phyloP scores from a whole-genome alignment of 2,797 vertebrate species.

The Orestias chungarensis region DNA sequence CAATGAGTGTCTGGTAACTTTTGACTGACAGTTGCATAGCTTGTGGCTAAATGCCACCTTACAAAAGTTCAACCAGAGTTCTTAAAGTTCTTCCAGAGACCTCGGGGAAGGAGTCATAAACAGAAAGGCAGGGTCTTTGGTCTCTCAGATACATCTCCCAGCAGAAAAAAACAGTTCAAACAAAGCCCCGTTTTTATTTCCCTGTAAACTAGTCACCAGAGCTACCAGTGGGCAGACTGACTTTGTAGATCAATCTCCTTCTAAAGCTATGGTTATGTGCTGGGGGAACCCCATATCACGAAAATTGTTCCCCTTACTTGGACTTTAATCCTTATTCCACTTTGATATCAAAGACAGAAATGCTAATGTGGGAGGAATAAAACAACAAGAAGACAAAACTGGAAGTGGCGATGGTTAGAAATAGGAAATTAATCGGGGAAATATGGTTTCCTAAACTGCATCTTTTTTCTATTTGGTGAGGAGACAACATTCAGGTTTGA shows the following conservation, averaged over 20 bases:
- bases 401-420: constrained; percentile 15
- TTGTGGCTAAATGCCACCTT: constrained; percentile 30
- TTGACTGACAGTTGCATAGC: constrained; percentile 56
- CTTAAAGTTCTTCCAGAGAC: constrained; percentile 55
- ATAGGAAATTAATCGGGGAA: constrained; percentile 61
- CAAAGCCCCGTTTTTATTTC: constrained; percentile 49
- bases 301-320: constrained; percentile 46
- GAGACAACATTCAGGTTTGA: constrained; percentile 64
- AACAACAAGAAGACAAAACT: constrained; percentile 26
- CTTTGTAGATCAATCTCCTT: constrained; percentile 84
- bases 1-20: constrained; percentile 46
- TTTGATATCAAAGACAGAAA: constrained; percentile 75
- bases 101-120: constrained; percentile 41
- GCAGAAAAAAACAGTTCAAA: constrained; percentile 30
- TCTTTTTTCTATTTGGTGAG: constrained; percentile 64
- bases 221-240: constrained; percentile 51
- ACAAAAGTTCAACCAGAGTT: constrained; percentile 49
- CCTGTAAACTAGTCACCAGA: constrained; percentile 33
- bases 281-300: constrained; percentile 66
- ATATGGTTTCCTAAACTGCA: constrained; percentile 62
- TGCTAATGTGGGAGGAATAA: constrained; percentile 63
- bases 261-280: constrained; percentile 50
- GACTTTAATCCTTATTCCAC: constrained; percentile 78
- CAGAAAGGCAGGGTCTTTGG: constrained; percentile 25
- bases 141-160: constrained; percentile 19